phyloP scores from a whole-genome alignment of 2,113 vertebrate genomes.

The Psilopogon haemacephalus region DNA sequence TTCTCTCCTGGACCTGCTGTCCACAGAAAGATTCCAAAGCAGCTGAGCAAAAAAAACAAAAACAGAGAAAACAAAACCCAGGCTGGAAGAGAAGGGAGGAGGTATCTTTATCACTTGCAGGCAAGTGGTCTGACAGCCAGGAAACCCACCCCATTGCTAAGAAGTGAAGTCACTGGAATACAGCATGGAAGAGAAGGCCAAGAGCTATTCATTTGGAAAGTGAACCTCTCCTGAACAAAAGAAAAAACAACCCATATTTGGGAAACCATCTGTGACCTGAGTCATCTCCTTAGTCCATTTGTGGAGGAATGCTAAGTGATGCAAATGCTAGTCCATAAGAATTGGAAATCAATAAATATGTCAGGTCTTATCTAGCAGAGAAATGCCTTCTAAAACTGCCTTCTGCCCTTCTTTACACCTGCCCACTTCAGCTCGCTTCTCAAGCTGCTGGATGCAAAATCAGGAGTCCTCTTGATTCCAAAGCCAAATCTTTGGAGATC shows the following conservation, averaged over 20 bases:
- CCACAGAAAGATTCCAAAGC: neutral
- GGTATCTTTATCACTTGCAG: neutral
- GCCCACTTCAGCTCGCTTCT: neutral
- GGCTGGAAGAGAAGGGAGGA: neutral
- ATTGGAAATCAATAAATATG: constrained; percentile 48
- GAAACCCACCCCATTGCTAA: constrained; percentile 19
- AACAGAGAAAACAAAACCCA: neutral
- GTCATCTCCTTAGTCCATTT: constrained; percentile 41
- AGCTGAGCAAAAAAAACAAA: neutral
- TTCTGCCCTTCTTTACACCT: constrained; percentile 19
- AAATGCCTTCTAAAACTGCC: constrained; percentile 1
- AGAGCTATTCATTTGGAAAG: neutral
- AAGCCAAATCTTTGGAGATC: neutral
- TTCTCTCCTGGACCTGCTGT: neutral
- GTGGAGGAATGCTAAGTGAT: constrained; percentile 19
- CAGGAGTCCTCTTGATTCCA: neutral
- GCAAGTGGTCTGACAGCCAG: neutral
- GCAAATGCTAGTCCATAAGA: neutral
- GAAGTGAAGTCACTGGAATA: constrained; percentile 28
- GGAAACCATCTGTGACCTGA: constrained; percentile 49
- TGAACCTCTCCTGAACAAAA: neutral
- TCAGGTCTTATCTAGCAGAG: constrained; percentile 8
- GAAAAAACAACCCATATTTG: neutral
- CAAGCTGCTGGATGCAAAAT: neutral
- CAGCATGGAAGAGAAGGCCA: neutral